These are phyloP conservation scores for Cynodonichthys magdalenae DNA, from an alignment of 2,797 vertebrate genomes.

Conservation along the genomic window DNA sequence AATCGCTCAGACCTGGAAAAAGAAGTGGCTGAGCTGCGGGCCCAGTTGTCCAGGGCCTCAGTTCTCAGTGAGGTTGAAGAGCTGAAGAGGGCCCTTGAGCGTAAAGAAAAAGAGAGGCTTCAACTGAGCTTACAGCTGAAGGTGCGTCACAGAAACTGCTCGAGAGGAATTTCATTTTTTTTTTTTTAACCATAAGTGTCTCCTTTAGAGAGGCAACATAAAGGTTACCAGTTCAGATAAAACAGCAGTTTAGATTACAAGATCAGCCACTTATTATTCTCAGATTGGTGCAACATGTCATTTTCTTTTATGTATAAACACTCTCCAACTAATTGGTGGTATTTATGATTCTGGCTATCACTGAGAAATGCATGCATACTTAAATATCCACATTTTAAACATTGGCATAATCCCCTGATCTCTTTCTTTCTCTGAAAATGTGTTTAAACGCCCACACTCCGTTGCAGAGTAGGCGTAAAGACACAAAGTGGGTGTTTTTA, in stretches of 20 bases:
- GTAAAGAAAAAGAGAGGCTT: slow-evolving; percentile 86
- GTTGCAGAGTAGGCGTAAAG: slow-evolving; percentile 46
- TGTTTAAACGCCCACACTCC: slow-evolving; percentile 55
- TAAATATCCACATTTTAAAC: slow-evolving; percentile 48
- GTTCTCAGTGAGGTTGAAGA: slow-evolving; percentile 85
- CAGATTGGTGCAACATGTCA: slow-evolving; percentile 22
- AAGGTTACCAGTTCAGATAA: slow-evolving; percentile 26
- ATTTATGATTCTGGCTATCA: slow-evolving; percentile 41
- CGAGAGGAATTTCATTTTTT: not conserved
- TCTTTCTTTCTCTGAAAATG: slow-evolving; percentile 43
- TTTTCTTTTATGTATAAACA: slow-evolving; percentile 28
- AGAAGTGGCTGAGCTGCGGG: slow-evolving; percentile 84
- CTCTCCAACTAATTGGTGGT: slow-evolving; percentile 5
- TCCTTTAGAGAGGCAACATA: not conserved
- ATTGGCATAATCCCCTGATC: slow-evolving; percentile 42
- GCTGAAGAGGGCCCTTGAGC: slow-evolving; percentile 82
- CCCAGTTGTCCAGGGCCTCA: slow-evolving; percentile 79
- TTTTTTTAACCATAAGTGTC: not conserved
- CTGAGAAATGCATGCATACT: slow-evolving; percentile 42
- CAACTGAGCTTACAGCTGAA: slow-evolving; percentile 84
- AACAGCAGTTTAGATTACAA: slow-evolving; percentile 3
- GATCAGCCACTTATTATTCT: slow-evolving; percentile 48
- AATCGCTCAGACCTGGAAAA: slow-evolving; percentile 80
- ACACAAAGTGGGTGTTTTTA: slow-evolving; percentile 50
- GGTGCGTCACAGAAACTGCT: slow-evolving; percentile 57